Evolutionary conservation across 2,888 invertebrate species (phyloP).

Genomic region (Drosophila falleni): DNA sequence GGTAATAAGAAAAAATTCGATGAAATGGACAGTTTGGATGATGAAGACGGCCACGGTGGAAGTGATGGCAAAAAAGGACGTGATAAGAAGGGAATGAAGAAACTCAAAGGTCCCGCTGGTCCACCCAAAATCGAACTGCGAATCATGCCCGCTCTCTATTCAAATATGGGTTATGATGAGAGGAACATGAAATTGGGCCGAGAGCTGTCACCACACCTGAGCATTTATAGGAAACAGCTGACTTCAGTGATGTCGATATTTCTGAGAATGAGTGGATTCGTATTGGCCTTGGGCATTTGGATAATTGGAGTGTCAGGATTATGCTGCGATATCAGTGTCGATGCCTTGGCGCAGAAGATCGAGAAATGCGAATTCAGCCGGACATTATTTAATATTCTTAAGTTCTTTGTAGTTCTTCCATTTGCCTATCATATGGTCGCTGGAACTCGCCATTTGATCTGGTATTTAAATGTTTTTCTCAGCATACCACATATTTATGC

Average conservation of each 20-base stretch:
- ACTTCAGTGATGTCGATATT: conserved; percentile 63
- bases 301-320: conserved; percentile 47
- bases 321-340: conserved; percentile 29
- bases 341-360: conserved; percentile 33
- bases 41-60: no score
- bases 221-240: conserved; percentile 59
- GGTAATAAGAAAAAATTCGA: background rate
- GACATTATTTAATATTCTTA: conserved; percentile 19
- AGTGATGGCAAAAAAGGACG: background rate
- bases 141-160: conserved; percentile 27
- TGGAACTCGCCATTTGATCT: conserved; percentile 59
- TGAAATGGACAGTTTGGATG: background rate
- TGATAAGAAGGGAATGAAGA: background rate
- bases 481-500: conserved; percentile 55
- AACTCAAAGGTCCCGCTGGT: background rate
- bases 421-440: conserved; percentile 63
- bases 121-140: conserved; percentile 40
- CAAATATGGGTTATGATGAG: conserved; percentile 44
- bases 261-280: conserved; percentile 50
- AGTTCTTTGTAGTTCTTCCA: conserved; percentile 47
- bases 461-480: conserved; percentile 59
- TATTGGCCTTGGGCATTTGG: conserved; percentile 50
- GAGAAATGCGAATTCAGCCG: conserved; percentile 29
- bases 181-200: conserved; percentile 49
- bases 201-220: conserved; percentile 53